Evolutionary conservation across 2,113 vertebrate species (phyloP), one percentile per base, ranked within the genome.

Genomic region (Cheilinus undulatus): DNA sequence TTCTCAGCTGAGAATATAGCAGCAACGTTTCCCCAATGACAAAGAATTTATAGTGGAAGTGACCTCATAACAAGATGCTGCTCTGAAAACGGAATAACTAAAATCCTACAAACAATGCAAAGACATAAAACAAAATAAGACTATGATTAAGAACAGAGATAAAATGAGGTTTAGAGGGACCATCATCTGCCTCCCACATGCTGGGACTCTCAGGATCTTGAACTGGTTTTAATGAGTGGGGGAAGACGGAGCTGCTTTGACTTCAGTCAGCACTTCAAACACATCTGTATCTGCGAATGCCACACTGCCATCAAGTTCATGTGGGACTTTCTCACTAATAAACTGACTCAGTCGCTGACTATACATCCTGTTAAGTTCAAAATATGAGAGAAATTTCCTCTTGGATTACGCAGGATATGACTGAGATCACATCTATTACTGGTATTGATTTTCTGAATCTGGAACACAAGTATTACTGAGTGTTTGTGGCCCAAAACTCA

Each of bases 151-250:
- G 52, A 8, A 32, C 5, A 6, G 2, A 19, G 49, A 83, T 22
- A 40, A 64, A 59, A 52, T 24, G 13, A n/a, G 7, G 40, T 51
- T 74, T 24, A 48, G n/a, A 19, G 50, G 46, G 52, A 52, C 76
- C 38, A 61, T 64, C 90, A 91, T 89, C 78, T 92, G 92, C 59
- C 69, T 66, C 76, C 70, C 86, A 91, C 79, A 88, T 92, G 84
- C 76, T 54, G 59, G 62, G 63, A 85, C 48, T 67, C 38, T 61
- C 50, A 63, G 69, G 56, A 71, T 64, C 56, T 75, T 87, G 58
- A 86, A 80, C 69, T 71, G 57, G 30, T 63, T 82, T 78, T 86
- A 90, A 89, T 82, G 76, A 88, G 76, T 23, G 28, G 36, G 22
- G 43, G 77, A 40, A 59, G 36, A 54, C 51, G 23, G 62, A 61